Conservation (phyloP, 2,888 invertebrate species). For the Hypselothyrea guttata region DNA sequence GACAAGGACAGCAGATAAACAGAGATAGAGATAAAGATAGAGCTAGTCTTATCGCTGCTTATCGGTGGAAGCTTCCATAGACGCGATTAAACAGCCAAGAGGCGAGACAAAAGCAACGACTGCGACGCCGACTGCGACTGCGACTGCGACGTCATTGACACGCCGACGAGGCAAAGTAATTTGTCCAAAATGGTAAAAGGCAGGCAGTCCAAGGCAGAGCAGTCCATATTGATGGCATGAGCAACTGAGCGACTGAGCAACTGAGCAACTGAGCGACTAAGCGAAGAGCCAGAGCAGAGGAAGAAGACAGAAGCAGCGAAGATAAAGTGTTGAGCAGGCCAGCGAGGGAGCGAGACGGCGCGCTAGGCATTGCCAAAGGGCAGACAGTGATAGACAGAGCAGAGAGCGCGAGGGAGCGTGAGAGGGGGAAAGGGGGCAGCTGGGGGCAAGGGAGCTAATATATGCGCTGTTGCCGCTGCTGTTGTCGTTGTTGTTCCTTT, state of each 20-base stretch:
- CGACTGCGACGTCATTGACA: conserved; percentile 48
- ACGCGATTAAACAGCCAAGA: conserved; percentile 28
- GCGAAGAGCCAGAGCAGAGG: conserved; percentile 32
- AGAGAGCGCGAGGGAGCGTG: conserved; percentile 7
- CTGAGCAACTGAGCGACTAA: no score
- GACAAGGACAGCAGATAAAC: background rate
- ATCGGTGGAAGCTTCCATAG: conserved; percentile 29
- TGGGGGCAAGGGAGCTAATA: conserved; percentile 53
- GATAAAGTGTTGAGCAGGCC: conserved; percentile 67
- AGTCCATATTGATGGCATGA: conserved; percentile 35
- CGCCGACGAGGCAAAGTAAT: conserved; percentile 49
- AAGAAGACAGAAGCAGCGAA: conserved; percentile 26
- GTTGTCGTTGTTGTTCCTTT: conserved; percentile 67
- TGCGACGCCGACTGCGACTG: background rate
- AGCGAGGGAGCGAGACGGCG: conserved; percentile 33
- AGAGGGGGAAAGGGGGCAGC: conserved; percentile 10
- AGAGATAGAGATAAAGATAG: background rate
- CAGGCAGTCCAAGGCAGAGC: conserved; percentile 10
- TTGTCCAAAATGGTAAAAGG: conserved; percentile 59
- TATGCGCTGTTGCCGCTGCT: conserved; percentile 44
- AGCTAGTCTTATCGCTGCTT: conserved; percentile 38
- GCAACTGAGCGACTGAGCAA: background rate
- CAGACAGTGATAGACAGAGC: conserved; percentile 52
- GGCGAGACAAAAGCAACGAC: conserved; percentile 9
- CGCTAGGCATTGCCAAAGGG: conserved; percentile 44